Percentiles rank a stretch among this genome's conserved stretches.
Evolutionary conservation across 2,113 vertebrate species (phyloP).

Genomic region (Kryptolebias marmoratus): DNA sequence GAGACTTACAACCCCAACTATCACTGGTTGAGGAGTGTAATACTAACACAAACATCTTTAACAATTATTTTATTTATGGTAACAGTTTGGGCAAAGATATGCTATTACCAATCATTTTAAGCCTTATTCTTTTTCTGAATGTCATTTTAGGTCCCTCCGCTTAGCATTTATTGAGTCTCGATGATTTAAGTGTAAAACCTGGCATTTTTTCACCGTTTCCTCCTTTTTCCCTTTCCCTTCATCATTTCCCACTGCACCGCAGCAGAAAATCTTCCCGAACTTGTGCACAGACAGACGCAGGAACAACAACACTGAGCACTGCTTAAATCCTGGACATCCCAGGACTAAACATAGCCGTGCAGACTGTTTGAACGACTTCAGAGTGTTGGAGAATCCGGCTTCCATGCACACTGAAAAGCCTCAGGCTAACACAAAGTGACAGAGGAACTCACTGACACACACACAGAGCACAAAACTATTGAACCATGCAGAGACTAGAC

Average conservation of each 20-base stretch:
- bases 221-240: no score
- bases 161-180: background rate
- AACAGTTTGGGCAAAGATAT: background rate
- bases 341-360: conserved; percentile 33
- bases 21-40: no score
- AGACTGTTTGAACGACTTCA: conserved; percentile 5
- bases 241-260: background rate
- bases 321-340: conserved; percentile 19
- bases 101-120: background rate
- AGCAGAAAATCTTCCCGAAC: background rate
- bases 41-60: background rate
- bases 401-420: conserved; percentile 32
- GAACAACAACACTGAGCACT: conserved; percentile 5
- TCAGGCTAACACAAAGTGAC: conserved; percentile 10
- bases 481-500: conserved; percentile 31
- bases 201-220: no score
- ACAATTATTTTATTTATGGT: background rate
- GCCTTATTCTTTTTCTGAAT: background rate
- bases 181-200: no score
- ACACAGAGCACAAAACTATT: conserved; percentile 21
- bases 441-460: conserved; percentile 42
- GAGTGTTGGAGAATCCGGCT: conserved; percentile 7
- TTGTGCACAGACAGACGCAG: background rate
- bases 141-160: conserved; percentile 4
- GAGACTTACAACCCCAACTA: no score